Conservation (phyloP, 2,113 vertebrate genomes). For the Cathartes aura region DNA sequence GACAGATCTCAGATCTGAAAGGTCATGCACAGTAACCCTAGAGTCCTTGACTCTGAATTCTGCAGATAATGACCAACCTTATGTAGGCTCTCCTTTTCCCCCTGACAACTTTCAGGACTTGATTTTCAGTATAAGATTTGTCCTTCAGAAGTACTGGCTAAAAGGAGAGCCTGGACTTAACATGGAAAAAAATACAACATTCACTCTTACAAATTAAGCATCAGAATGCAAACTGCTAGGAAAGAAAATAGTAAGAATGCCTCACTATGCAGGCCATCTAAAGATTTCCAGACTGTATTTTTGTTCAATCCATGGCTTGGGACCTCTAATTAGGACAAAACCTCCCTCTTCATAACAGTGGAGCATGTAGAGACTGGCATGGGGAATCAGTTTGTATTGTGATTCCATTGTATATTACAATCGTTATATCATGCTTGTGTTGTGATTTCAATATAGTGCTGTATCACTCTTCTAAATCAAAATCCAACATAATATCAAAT, state of each 20-base stretch:
- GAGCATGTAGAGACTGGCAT: not conserved
- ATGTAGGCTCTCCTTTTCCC: not conserved
- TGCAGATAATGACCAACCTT: not conserved
- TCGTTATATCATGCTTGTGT: too few relatives aligned
- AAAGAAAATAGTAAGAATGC: not conserved
- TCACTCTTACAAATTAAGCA: not conserved
- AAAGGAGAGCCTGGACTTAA: not conserved
- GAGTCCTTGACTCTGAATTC: not conserved
- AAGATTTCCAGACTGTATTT: not conserved
- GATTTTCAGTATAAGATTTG: not conserved
- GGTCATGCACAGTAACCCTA: accelerated
- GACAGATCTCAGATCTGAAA: not conserved
- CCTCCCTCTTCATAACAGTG: not conserved
- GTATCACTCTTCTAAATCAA: not conserved
- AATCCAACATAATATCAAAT: not conserved
- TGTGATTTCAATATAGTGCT: not conserved
- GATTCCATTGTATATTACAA: not conserved
- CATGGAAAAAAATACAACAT: not conserved
- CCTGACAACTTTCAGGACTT: not conserved
- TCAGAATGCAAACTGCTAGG: not conserved
- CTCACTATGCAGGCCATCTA: not conserved
- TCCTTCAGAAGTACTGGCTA: not conserved
- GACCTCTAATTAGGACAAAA: not conserved
- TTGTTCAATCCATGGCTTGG: not conserved
- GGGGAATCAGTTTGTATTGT: not conserved